Evolutionary conservation across 1,140 invertebrate species (phyloP), one percentile per base, ranked within the genome.

Genomic region (Geopemphigus sp.): DNA sequence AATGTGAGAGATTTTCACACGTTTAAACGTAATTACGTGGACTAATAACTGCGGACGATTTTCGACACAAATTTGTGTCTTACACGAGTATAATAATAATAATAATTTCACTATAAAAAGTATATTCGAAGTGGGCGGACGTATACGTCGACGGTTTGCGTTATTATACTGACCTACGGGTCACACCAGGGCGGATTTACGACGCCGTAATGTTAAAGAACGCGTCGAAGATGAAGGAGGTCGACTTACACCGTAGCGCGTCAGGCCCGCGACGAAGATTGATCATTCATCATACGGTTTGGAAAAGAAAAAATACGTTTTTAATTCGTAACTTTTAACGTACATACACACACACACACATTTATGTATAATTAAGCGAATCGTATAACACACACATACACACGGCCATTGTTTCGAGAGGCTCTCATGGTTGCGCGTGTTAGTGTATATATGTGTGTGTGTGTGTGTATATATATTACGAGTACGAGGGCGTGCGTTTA

Each of bases 1-100:
- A 24, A 70, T 47, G 66, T 70, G 66, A 70, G 66, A 53, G 22
- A 26, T 29, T 8, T 70, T 70, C 66, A 70, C 66, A 70, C 66
- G 47, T 70, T 53, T 53, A 70, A 53, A 53, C 15, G 66, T 22
- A 70, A 70, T 70, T 70, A 53, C 47, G 19, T 12, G 22, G 5
- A 24, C n/a, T n/a, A n/a, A n/a, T n/a, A n/a, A n/a, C n/a, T n/a
- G n/a, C n/a, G n/a, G n/a, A n/a, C n/a, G n/a, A n/a, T n/a, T n/a
- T 19, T 15, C 17, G 14, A 50, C 32, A n/a, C 1, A 39, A 12
- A 50, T 50, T 50, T 6, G 22, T 15, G 63, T 39, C 63, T 14
- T 19, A 15, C 39, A 39, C 5, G 32, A 45, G 19, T 45, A 63
- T 22, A 63, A 63, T 19, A 32, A 63, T 19, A 10, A 63, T 11